Evolutionary conservation across 1,140 invertebrate species (phyloP), one percentile per base, ranked within the genome.

Genomic region (Rhysida immarginata): DNA sequence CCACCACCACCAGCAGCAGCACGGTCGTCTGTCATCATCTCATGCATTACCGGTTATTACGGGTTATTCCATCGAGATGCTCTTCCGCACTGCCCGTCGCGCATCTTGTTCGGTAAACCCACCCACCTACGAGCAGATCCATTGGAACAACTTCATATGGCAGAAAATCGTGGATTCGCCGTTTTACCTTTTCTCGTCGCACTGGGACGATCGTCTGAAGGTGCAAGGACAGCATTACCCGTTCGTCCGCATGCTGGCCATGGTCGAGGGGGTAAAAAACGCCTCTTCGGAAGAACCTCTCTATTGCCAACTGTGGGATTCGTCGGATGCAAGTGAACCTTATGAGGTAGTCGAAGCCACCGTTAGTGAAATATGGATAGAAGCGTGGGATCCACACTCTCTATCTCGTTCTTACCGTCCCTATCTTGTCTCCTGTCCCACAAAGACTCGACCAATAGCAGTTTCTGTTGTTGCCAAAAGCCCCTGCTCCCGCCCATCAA

Each of bases 371-470:
- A 48, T 63, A 14, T 63, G 62, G 62, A 14, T 56, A 8, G 18
- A 52, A 20, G 24, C 26, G 18, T 63, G 62, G 62, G 58, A 58
- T 29, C 21, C 26, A 13, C 27, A 29, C n/a, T 24, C 41, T 20
- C 26, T 26, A 26, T 18, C 16, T 16, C 24, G 50, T n/a, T 53
- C 44, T 23, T 62, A 59, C 41, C 21, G 53, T 18, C 58, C 62
- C 0, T 57, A 60, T 5, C n/a, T 63, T 8, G 2, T 63, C 21
- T 59, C 58, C 1, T 63, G 62, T 43, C 26, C 45, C 25, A 13
- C 61, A 1, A 21, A 23, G 3, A 35, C 29, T 5, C 29, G 29
- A 8, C 5, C 43, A 1, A 18, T 45, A 18, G 50, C 45, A 8
- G 57, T 59, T 11, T 51, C 58, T 23, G 14, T 63, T 2, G 29